Evolutionary conservation across 2,888 invertebrate genomes (phyloP).

Genomic region (Erynnis tages): DNA sequence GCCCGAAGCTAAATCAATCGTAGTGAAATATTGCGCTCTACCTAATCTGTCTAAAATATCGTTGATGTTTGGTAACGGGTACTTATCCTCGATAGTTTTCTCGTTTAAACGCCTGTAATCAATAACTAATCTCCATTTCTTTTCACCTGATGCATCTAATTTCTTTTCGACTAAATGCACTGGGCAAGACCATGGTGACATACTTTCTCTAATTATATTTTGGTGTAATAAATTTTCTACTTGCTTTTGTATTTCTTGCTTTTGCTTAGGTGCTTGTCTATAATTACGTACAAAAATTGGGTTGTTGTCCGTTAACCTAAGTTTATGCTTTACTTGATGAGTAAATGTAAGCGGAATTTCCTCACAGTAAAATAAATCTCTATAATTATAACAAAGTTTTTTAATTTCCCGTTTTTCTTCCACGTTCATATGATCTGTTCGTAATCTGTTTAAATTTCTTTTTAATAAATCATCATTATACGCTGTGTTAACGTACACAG

Average conservation of each 20-base stretch:
- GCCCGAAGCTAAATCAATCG: slow-evolving; percentile 37
- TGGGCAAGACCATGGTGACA: slow-evolving; percentile 35
- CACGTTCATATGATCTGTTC: slow-evolving; percentile 12
- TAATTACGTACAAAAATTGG: slow-evolving; percentile 25
- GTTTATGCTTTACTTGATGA: slow-evolving; percentile 11
- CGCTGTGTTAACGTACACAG: not conserved
- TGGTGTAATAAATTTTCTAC: slow-evolving; percentile 34
- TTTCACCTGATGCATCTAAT: slow-evolving; percentile 32
- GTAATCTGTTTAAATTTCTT: slow-evolving; percentile 4
- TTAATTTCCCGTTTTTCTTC: slow-evolving; percentile 18
- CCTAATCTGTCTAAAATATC: slow-evolving; percentile 37
- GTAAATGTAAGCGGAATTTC: slow-evolving; percentile 10
- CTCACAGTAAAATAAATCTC: slow-evolving; percentile 9
- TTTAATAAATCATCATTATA: not conserved
- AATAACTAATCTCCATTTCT: slow-evolving; percentile 35
- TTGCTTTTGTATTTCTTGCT: slow-evolving; percentile 34
- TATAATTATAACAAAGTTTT: slow-evolving; percentile 5
- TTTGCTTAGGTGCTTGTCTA: slow-evolving; percentile 32
- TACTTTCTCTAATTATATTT: slow-evolving; percentile 33
- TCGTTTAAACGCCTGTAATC: slow-evolving; percentile 33
- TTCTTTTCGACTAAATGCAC: slow-evolving; percentile 37
- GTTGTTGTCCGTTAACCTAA: slow-evolving; percentile 19
- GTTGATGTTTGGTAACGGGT: slow-evolving; percentile 30
- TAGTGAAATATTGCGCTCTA: slow-evolving; percentile 37
- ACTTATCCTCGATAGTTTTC: slow-evolving; percentile 38